Percentiles rank a stretch among this genome's conserved stretches.
These are phyloP conservation scores for Neostethus bicornis DNA, from an alignment of 2,797 vertebrate species.

Conservation along the genomic window DNA sequence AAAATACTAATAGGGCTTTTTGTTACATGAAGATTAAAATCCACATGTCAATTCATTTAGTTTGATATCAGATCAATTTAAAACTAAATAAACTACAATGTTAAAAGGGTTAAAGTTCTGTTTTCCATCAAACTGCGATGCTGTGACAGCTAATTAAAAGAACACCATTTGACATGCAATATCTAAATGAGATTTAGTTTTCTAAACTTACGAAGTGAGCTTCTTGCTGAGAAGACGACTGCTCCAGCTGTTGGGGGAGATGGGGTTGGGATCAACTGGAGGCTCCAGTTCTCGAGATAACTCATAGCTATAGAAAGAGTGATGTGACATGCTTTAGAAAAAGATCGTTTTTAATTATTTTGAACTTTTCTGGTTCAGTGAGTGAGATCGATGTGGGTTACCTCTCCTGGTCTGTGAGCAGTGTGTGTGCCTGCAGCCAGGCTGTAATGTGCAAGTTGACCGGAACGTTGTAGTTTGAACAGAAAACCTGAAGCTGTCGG, in stretches of 20 bases:
- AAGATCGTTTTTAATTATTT: not conserved
- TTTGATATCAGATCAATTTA: not conserved
- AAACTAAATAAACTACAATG: not conserved
- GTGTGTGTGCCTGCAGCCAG: conserved; percentile 77
- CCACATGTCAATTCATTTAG: too few relatives aligned
- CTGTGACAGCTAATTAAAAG: not conserved
- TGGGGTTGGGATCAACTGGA: conserved; percentile 86
- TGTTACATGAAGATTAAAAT: too few relatives aligned
- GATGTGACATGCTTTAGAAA: not conserved
- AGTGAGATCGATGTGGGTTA: conserved; percentile 41
- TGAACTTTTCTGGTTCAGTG: not conserved
- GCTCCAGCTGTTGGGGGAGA: conserved; percentile 79
- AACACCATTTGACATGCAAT: too few relatives aligned
- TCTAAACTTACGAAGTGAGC: conserved; percentile 80
- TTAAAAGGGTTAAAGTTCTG: not conserved
- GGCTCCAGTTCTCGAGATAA: conserved; percentile 87
- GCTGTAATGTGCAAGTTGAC: conserved; percentile 59
- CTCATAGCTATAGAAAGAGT: conserved; percentile 77
- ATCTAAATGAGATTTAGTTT: too few relatives aligned
- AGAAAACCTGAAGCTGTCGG: conserved; percentile 85
- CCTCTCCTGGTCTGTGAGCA: conserved; percentile 90
- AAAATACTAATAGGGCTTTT: too few relatives aligned
- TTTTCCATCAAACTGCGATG: not conserved
- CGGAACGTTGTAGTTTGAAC: conserved; percentile 78
- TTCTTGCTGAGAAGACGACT: conserved; percentile 84